Evolutionary conservation across 1,140 invertebrate genomes (phyloP).

Genomic region (Papilio polyxenes): DNA sequence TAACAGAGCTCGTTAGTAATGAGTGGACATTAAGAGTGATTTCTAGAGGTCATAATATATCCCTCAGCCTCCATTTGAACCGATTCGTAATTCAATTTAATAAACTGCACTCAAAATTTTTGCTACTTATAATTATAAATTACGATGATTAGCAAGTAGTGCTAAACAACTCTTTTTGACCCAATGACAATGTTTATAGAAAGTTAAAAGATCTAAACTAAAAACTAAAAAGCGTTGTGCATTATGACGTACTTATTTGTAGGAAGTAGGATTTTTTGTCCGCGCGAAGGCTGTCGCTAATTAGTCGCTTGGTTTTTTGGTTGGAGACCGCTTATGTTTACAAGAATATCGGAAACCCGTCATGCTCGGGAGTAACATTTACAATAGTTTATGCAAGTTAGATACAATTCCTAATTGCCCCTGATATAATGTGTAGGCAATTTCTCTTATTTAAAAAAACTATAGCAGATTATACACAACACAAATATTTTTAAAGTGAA

Average conservation of each 20-base stretch:
- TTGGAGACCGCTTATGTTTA: too few species aligned
- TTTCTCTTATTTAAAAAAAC: background rate
- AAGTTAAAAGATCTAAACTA: too few species aligned
- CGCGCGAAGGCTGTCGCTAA: too few species aligned
- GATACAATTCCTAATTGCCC: background rate
- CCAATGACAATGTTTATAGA: too few species aligned
- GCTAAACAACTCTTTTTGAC: too few species aligned
- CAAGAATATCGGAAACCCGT: too few species aligned
- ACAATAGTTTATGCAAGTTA: background rate
- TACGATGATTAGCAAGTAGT: background rate
- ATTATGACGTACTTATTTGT: too few species aligned
- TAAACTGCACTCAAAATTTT: background rate
- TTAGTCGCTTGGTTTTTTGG: too few species aligned
- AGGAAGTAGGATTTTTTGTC: too few species aligned
- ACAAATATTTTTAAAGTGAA: too few species aligned
- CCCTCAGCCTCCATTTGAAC: background rate
- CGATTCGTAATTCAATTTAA: slow-evolving; percentile 18
- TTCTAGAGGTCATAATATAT: slow-evolving; percentile 25
- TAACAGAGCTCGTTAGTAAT: slow-evolving; percentile 26
- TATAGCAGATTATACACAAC: background rate
- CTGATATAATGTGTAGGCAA: background rate
- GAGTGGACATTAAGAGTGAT: slow-evolving; percentile 25
- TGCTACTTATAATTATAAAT: background rate
- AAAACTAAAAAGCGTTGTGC: too few species aligned
- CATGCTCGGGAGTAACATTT: too few species aligned